Base-by-base conservation (phyloP, 2,113 vertebrate genomes). In the Forbesichthys papilliferus region DNA sequence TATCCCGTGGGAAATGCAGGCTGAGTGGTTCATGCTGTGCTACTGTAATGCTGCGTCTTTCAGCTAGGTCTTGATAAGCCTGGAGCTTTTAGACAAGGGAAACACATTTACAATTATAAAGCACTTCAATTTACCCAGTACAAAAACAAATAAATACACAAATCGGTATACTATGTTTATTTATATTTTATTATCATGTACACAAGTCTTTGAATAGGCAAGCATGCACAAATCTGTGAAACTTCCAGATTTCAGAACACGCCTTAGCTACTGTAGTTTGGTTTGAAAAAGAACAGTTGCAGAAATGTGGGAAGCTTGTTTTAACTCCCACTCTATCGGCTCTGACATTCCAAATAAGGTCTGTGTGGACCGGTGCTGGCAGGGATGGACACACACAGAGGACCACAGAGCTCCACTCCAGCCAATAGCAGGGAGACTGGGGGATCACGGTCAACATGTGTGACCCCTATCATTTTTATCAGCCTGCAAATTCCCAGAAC, bases 311-410 rank as follows among this genome's bases (percentile, higher is more conserved):
- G 85, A 89, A 85, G 86, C 84, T 81, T 83, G 79, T 79, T 80
- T 80, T 80, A 78, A 89, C 89, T 88, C 87, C 89, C 66, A 81
- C 85, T 90, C 87, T 87, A 88, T 87, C 90, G 87, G 77, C 78
- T 73, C 78, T 89, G 88, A 92, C 88, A 89, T 89, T 90, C 90
- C 91, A 86, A 91, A 88, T 87, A 87, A 91, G 89, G 90, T 82
- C 87, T 82, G 83, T 63, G 85, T 27, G 71, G 89, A 75, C 68
- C 70, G 67, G 78, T 72, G 66, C 83, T 78, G 82, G 83, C 80
- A 79, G 77, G 75, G 79, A 78, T 64, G 74, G 72, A 78, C 82
- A 75, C 77, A 73, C 81, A 42, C 36, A 42, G 36, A 42, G 36
- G 36, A 70, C 77, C 76, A 83, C 83, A 76, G 83, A 80, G 85